Percentiles rank a stretch among this genome's conserved stretches.
Evolutionary conservation across 2,113 vertebrate genomes (phyloP).

Genomic region (Formicarius rufipectus): DNA sequence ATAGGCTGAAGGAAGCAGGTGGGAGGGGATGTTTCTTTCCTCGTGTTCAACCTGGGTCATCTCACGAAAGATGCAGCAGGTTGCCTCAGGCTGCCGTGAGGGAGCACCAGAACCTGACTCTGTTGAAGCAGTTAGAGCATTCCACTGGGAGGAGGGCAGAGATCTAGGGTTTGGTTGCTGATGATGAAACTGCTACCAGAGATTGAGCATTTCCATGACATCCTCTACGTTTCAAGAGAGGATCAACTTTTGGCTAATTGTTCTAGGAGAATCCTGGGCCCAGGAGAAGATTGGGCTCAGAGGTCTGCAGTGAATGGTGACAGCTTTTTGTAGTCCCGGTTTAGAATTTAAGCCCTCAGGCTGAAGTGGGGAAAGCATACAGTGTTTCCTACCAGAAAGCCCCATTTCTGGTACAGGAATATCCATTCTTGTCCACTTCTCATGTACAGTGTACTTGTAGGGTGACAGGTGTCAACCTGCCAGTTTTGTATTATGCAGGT

Average conservation of each 20-base stretch:
- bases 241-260: not conserved
- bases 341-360: not conserved
- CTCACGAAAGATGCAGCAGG: not conserved
- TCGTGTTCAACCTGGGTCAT: not conserved
- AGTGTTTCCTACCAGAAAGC: not conserved
- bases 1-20: not conserved
- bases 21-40: accelerated
- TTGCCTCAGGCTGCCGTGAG: not conserved
- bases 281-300: not conserved
- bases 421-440: not conserved
- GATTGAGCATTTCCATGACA: not conserved
- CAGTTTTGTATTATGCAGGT: not conserved
- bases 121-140: not conserved
- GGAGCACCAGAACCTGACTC: not conserved
- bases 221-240: not conserved
- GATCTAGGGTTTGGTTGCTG: not conserved
- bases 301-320: not conserved
- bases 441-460: accelerated
- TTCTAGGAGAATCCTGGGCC: not conserved
- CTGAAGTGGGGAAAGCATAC: not conserved
- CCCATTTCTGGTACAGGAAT: not conserved
- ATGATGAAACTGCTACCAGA: not conserved
- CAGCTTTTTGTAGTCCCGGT: not conserved
- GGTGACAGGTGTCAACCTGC: not conserved
- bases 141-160: not conserved